A percentile compares a stretch with the other conserved stretches of the same genome.
phyloP scores from a whole-genome alignment of 1,140 invertebrate species.

The Littorina saxatilis region DNA sequence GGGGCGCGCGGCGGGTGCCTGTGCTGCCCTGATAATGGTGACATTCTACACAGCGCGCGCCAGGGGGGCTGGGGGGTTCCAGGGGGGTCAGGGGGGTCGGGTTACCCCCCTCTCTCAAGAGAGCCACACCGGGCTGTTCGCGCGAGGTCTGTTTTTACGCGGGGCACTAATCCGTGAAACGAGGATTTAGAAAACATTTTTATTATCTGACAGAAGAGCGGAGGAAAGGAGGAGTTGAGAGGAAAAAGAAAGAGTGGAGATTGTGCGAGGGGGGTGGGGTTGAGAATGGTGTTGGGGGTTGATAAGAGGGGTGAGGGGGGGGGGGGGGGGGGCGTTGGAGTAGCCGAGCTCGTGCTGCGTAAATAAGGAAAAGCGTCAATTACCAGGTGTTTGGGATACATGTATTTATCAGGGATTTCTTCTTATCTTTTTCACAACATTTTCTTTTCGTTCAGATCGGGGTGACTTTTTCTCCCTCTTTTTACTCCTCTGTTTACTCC shows the following conservation, averaged over 20 bases:
- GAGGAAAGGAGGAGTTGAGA: too few species aligned
- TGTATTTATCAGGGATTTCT: too few species aligned
- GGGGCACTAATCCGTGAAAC: slow-evolving; percentile 25
- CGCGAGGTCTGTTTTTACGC: neutral
- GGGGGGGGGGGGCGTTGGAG: neutral
- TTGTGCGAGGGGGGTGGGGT: too few species aligned
- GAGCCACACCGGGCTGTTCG: neutral
- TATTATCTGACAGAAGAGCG: neutral
- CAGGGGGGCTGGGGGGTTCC: slow-evolving; percentile 1
- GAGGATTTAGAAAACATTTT: slow-evolving; percentile 15
- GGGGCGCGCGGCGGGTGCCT: slow-evolving; percentile 13
- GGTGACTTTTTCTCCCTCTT: too few species aligned
- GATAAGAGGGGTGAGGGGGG: neutral
- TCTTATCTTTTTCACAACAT: too few species aligned
- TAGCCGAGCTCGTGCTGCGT: too few species aligned
- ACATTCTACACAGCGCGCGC: slow-evolving; percentile 27
- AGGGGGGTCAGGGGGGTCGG: slow-evolving; percentile 5
- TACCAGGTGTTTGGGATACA: too few species aligned
- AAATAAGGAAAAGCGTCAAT: too few species aligned
- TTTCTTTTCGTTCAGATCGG: too few species aligned
- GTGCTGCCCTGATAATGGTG: slow-evolving; percentile 25
- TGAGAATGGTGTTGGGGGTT: too few species aligned
- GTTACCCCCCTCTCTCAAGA: slow-evolving; percentile 5
- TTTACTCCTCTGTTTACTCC: too few species aligned
- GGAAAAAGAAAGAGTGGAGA: too few species aligned